Evolutionary conservation across 2,113 vertebrate species (phyloP).

Genomic region (Poeciliopsis prolifica): DNA sequence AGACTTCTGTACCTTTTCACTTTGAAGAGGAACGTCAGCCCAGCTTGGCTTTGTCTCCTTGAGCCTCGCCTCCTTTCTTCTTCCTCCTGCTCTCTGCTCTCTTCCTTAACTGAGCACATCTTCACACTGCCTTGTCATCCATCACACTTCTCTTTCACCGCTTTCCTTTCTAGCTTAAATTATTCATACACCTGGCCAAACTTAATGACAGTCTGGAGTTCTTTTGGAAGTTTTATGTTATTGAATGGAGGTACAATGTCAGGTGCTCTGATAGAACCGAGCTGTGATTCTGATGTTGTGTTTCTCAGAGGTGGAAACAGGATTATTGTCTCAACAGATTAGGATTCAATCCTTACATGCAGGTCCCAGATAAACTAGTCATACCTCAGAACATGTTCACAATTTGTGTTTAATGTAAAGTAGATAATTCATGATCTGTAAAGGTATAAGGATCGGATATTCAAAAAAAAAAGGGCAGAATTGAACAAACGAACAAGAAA

Average conservation of each 20-base stretch:
- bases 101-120: constrained; percentile 34
- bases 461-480: no score
- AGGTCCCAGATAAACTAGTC: neutral
- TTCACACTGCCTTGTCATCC: constrained; percentile 42
- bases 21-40: constrained; percentile 29
- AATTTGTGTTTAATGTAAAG: no score
- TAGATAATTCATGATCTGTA: no score
- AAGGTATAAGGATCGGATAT: no score
- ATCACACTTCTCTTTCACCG: constrained; percentile 34
- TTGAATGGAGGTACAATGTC: constrained; percentile 6
- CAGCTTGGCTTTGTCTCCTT: constrained; percentile 35
- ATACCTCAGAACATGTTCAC: no score
- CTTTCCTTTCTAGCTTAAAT: constrained; percentile 48
- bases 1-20: constrained; percentile 18
- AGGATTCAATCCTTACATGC: neutral
- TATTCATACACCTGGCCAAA: constrained; percentile 53
- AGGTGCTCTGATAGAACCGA: constrained; percentile 1
- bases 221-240: constrained; percentile 19
- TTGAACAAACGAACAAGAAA: no score
- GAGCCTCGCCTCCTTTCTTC: constrained; percentile 21
- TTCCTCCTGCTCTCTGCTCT: constrained; percentile 9
- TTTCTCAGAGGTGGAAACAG: neutral
- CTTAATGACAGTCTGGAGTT: constrained; percentile 35
- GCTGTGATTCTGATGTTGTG: neutral
- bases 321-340: neutral